These are phyloP conservation scores for Tetrao urogallus DNA, from an alignment of 2,113 vertebrate species.

Conservation along the genomic window DNA sequence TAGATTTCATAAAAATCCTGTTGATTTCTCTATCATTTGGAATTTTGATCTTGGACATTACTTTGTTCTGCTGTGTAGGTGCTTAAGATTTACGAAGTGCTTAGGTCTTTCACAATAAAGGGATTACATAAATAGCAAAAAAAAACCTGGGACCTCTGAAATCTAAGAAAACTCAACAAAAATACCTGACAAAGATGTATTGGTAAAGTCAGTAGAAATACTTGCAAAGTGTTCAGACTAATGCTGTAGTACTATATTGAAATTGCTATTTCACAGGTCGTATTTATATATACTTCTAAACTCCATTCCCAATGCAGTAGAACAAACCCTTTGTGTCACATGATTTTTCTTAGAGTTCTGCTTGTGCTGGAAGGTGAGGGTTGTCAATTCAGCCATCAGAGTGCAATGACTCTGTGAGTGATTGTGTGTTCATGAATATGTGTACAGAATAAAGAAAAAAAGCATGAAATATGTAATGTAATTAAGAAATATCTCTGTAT, in stretches of 20 bases:
- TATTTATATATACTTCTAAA: not conserved
- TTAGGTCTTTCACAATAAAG: not conserved
- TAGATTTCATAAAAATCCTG: not conserved
- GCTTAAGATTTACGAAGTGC: not conserved
- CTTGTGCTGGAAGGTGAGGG: not conserved
- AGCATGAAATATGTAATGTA: not conserved
- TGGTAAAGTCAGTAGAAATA: not conserved
- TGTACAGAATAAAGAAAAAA: not conserved
- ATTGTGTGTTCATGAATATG: not conserved
- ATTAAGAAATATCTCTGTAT: not conserved
- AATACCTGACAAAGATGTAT: not conserved
- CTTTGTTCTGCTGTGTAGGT: not conserved
- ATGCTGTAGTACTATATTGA: not conserved
- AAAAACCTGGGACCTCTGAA: not conserved
- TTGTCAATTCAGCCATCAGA: not conserved
- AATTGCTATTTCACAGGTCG: not conserved
- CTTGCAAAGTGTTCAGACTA: not conserved
- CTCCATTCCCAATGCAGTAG: not conserved
- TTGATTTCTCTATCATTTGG: not conserved
- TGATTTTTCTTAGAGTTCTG: not conserved
- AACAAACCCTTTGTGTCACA: not conserved
- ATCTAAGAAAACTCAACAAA: not conserved
- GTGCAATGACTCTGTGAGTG: not conserved
- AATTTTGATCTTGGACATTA: not conserved
- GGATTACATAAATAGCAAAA: not conserved